phyloP scores from a whole-genome alignment of 1,140 invertebrate species.

The Drosophila azteca region DNA sequence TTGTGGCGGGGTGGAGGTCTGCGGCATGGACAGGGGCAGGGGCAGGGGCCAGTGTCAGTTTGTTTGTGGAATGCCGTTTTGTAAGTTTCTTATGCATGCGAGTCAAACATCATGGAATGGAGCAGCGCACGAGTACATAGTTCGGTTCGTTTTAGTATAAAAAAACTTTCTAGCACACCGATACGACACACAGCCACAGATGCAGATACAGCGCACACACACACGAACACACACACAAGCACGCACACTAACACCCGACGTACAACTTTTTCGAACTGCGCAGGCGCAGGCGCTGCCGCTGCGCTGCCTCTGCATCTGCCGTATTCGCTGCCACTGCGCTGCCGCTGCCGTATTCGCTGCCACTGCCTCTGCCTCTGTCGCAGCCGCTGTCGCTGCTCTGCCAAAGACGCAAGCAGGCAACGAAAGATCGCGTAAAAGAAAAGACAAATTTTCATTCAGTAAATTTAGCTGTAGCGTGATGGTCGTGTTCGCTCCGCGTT shows the following conservation, averaged over 20 bases:
- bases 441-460: constrained; percentile 66
- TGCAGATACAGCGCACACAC: constrained; percentile 31
- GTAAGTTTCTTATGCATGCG: constrained; percentile 78
- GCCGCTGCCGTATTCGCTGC: background rate
- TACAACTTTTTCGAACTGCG: constrained; percentile 36
- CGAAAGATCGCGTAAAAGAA: constrained; percentile 82
- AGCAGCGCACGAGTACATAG: constrained; percentile 42
- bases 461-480: constrained; percentile 33
- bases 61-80: constrained; percentile 81
- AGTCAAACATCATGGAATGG: constrained; percentile 52
- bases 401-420: constrained; percentile 23
- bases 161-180: constrained; percentile 73
- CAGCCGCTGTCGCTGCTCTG: constrained; percentile 18
- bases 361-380: constrained; percentile 17
- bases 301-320: constrained; percentile 9
- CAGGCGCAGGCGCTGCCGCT: constrained; percentile 13
- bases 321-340: background rate
- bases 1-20: background rate
- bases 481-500: constrained; percentile 24
- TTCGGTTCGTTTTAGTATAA: constrained; percentile 21
- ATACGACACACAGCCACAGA: constrained; percentile 30
- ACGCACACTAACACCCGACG: constrained; percentile 31
- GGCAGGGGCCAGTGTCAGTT: constrained; percentile 43
- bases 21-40: background rate
- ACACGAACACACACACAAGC: constrained; percentile 25